phyloP scores from a whole-genome alignment of 92 coral and sea anemone genomes.

The Chrysogorgia sp. region DNA sequence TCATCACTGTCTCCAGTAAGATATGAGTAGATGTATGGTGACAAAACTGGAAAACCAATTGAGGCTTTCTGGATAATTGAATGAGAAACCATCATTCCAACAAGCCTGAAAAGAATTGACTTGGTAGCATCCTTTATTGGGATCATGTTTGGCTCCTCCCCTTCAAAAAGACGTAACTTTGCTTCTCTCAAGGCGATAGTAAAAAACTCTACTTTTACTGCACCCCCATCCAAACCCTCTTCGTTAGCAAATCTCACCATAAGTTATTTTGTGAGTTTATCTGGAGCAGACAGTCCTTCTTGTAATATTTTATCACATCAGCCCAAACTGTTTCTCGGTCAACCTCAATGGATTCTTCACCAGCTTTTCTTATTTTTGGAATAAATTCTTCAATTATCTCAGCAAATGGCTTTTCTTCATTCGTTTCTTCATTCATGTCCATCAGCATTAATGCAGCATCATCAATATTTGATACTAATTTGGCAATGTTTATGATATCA shows the following conservation, averaged over 20 bases:
- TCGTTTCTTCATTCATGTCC: no score
- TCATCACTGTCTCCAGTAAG: conserved; percentile 42
- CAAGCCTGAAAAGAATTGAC: conserved; percentile 34
- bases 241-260: no score
- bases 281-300: conserved; percentile 17
- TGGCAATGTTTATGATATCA: no score
- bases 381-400: no score
- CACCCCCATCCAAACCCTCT: no score
- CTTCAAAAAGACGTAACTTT: conserved; percentile 51
- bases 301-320: conserved; percentile 40
- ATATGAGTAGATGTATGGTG: conserved; percentile 22
- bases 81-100: conserved; percentile 41
- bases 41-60: conserved; percentile 38
- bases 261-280: no score
- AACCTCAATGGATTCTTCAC: not conserved
- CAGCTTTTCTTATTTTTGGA: conserved; percentile 1
- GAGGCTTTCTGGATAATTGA: conserved; percentile 17
- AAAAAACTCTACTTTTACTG: no score
- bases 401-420: no score
- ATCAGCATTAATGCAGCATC: no score
- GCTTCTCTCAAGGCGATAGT: no score
- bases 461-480: no score
- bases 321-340: conserved; percentile 51
- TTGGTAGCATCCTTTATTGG: conserved; percentile 49
- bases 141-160: conserved; percentile 33